Evolutionary conservation across 2,113 vertebrate species (phyloP).

Genomic region (Paramormyrops kingsleyae): DNA sequence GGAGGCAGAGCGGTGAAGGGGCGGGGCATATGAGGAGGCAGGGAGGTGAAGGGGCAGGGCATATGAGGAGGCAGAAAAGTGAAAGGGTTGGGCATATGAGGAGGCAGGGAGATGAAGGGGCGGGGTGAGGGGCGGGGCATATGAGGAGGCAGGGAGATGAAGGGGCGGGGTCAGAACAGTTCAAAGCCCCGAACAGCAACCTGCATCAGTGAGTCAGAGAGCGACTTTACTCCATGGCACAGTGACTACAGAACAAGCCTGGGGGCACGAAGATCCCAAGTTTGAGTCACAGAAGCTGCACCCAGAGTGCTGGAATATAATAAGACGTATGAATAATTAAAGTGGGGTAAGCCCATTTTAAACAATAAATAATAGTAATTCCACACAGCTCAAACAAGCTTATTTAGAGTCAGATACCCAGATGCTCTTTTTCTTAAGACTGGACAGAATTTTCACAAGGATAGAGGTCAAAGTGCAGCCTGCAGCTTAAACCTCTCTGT

Average conservation of each 20-base stretch:
- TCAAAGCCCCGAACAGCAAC: neutral
- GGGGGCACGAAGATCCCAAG: neutral
- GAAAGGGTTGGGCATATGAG: neutral
- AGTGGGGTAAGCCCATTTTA: neutral
- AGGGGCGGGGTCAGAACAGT: neutral
- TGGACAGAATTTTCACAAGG: neutral
- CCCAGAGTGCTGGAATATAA: neutral
- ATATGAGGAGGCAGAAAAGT: neutral
- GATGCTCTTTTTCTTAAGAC: neutral
- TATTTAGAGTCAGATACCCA: neutral
- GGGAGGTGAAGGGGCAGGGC: too few relatives aligned
- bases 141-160: neutral
- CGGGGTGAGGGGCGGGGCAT: too few relatives aligned
- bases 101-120: too few relatives aligned
- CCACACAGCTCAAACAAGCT: neutral
- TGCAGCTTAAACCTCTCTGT: neutral
- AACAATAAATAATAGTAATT: neutral
- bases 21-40: too few relatives aligned
- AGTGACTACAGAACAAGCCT: neutral
- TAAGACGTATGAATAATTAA: neutral
- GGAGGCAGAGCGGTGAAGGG: too few relatives aligned
- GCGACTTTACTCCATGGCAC: neutral
- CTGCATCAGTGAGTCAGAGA: neutral
- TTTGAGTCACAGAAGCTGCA: neutral
- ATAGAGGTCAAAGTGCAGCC: neutral